A percentile compares a stretch with the other conserved stretches of the same genome.
Conservation (phyloP, 1,140 invertebrate genomes). For the Hormaphis cornu region DNA sequence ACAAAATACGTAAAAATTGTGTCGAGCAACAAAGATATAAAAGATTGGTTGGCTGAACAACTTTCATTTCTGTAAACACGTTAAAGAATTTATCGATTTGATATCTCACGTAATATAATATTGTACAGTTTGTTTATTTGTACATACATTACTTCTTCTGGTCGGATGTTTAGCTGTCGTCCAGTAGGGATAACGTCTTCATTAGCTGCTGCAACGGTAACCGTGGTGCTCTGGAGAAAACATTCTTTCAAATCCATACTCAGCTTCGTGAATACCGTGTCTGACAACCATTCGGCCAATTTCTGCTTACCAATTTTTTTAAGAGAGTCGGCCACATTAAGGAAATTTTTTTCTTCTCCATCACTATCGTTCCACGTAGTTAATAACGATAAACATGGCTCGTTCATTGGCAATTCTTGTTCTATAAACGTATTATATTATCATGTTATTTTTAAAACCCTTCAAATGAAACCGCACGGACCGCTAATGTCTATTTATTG, state of each 20-base stretch:
- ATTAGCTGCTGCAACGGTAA: background rate
- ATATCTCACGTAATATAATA: too few species aligned
- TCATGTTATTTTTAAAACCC: too few species aligned
- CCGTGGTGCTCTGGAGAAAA: background rate
- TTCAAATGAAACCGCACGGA: too few species aligned
- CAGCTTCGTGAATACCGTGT: slow-evolving; percentile 1
- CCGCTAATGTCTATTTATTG: too few species aligned
- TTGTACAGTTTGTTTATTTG: too few species aligned
- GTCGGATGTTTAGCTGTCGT: background rate
- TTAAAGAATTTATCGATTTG: too few species aligned
- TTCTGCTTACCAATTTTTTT: background rate
- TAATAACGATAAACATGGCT: slow-evolving; percentile 18
- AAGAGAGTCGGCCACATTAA: background rate
- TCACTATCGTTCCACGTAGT: background rate
- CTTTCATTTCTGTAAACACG: background rate
- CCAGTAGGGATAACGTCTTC: too few species aligned
- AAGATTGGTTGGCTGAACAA: background rate
- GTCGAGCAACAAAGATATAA: background rate
- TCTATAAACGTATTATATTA: too few species aligned
- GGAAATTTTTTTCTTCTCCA: background rate
- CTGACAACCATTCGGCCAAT: slow-evolving; percentile 15
- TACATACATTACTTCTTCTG: background rate
- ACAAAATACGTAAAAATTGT: background rate
- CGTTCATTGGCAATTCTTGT: background rate
- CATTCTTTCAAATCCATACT: background rate